Evolutionary conservation across 2,797 vertebrate genomes (phyloP), one percentile per base, ranked within the genome.

Genomic region (Otus scops): DNA sequence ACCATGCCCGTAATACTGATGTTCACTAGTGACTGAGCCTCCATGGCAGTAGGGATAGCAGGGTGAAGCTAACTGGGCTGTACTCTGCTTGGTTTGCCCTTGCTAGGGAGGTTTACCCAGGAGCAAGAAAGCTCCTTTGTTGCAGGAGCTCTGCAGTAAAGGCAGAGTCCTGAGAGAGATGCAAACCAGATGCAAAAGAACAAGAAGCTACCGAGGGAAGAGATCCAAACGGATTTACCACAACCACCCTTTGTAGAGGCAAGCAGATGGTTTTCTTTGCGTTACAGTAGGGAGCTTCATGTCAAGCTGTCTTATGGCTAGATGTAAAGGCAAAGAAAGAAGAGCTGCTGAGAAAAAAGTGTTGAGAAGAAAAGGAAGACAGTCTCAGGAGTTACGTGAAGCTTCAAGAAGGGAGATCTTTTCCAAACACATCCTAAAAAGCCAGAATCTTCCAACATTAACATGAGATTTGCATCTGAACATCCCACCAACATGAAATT

Each of bases 371-470:
- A 69, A 64, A 93, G 13, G 38, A 90, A 34, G 54, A 45, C 24
- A 88, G 63, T 77, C 41, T 74, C 69, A 70, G 83, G 38, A 92
- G 65, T 56, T 32, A 63, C 0, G 4, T 43, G 78, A 95, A 36
- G 68, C 60, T 87, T 94, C 81, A 85, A 93, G 83, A 92, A 92
- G 48, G 53, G 96, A 84, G 41, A 73, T 74, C 45, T 47, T 94
- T 90, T 38, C 70, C 71, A 80, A 89, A 70, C 57, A 39, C 28
- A 79, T 21, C 43, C 59, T 85, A 85, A 57, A 89, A 90, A 70
- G 56, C 11, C 81, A 70, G 65, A 86, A 50, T 74, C 47, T 93
- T 89, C 34, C 38, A 84, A 43, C 27, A 20, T 56, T 53, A 89
- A 38, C 20, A 11, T 6, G 12, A 82, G 54, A 89, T 68, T 71